phyloP scores from a whole-genome alignment of 2,888 invertebrate species.

The Merodon equestris region DNA sequence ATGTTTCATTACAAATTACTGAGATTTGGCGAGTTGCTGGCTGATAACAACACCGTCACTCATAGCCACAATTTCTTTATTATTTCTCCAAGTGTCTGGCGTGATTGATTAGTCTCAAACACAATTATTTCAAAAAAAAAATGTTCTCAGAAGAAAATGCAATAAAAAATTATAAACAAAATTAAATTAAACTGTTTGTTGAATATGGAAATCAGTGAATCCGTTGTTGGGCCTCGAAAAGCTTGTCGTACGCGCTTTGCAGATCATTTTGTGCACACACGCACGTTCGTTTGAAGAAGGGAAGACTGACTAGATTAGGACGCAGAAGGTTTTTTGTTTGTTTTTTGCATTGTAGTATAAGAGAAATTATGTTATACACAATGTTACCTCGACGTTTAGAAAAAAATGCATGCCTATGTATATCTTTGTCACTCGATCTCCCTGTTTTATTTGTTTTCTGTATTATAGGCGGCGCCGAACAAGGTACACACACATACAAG shows the following conservation, averaged over 20 bases:
- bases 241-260: background rate
- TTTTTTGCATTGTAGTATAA: constrained; percentile 47
- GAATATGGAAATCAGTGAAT: too few species aligned
- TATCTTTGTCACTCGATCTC: constrained; percentile 48
- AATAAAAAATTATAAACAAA: too few species aligned
- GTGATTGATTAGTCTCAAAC: too few species aligned
- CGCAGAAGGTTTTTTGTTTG: constrained; percentile 33
- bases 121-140: too few species aligned
- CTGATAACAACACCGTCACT: too few species aligned
- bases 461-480: constrained; percentile 21
- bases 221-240: too few species aligned
- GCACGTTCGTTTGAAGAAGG: constrained; percentile 33
- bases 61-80: too few species aligned
- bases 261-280: constrained; percentile 12
- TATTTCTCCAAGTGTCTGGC: too few species aligned
- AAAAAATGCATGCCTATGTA: constrained; percentile 56
- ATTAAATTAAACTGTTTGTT: too few species aligned
- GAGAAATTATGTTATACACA: constrained; percentile 42
- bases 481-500: constrained; percentile 31
- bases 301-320: constrained; percentile 2
- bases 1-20: too few species aligned
- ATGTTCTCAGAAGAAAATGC: too few species aligned
- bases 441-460: constrained; percentile 30
- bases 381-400: constrained; percentile 46
- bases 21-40: too few species aligned